Conservation (phyloP, 2,113 vertebrate genomes). For the Esox niger region DNA sequence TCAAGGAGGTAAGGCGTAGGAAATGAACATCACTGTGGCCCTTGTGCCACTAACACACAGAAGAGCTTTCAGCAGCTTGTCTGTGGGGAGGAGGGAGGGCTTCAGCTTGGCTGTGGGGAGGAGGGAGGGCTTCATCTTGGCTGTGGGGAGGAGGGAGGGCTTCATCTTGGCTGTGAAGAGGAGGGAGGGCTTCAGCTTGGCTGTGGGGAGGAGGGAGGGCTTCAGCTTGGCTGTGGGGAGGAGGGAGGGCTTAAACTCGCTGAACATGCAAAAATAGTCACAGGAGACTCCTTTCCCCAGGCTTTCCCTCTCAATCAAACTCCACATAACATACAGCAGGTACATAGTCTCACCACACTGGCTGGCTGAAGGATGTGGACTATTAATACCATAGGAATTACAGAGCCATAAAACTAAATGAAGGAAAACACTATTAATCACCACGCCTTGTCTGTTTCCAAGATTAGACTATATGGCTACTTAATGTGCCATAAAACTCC, state of each 20-base stretch:
- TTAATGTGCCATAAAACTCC: slow-evolving; percentile 45
- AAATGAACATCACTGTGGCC: slow-evolving; percentile 34
- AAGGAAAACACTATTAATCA: slow-evolving; percentile 62
- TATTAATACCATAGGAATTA: slow-evolving; percentile 50
- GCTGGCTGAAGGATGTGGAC: slow-evolving; percentile 44
- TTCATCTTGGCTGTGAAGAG: too few relatives aligned
- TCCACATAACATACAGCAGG: slow-evolving; percentile 47
- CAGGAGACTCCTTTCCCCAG: slow-evolving; percentile 19
- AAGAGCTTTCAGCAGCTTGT: slow-evolving; percentile 62
- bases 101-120: slow-evolving; percentile 31
- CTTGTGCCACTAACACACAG: slow-evolving; percentile 52
- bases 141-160: too few relatives aligned
- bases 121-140: too few relatives aligned
- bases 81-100: slow-evolving; percentile 47
- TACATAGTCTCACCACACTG: slow-evolving; percentile 36
- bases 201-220: too few relatives aligned
- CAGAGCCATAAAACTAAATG: slow-evolving; percentile 49
- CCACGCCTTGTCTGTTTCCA: slow-evolving; percentile 34
- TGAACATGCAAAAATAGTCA: slow-evolving; percentile 65
- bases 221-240: too few relatives aligned
- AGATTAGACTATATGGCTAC: slow-evolving; percentile 34
- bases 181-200: too few relatives aligned
- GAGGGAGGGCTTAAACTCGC: slow-evolving; percentile 46
- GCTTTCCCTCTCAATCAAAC: slow-evolving; percentile 38
- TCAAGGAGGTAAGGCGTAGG: slow-evolving; percentile 1